Percentiles rank a stretch among this genome's conserved stretches.
Evolutionary conservation across 2,888 invertebrate genomes (phyloP).

Genomic region (Parnassius mnemosyne): DNA sequence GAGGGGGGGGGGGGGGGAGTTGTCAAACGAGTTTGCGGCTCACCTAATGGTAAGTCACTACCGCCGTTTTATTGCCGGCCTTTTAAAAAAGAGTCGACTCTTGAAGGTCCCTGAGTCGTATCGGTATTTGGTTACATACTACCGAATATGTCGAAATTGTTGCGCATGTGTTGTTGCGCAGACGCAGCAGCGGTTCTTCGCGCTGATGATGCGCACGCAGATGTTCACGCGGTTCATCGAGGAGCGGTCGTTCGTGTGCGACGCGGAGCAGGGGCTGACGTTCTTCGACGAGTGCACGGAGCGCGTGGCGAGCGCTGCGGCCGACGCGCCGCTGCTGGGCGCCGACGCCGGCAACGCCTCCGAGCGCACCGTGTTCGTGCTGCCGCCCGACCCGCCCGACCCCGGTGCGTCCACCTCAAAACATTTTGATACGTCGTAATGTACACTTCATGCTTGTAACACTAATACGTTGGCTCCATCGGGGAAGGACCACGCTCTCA

Average conservation of each 20-base stretch:
- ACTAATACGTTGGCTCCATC: too few species aligned
- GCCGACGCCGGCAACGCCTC: slow-evolving; percentile 88
- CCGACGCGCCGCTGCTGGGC: slow-evolving; percentile 86
- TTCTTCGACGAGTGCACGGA: slow-evolving; percentile 98
- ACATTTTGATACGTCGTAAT: too few species aligned
- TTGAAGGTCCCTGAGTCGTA: too few species aligned
- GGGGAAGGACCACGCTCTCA: too few species aligned
- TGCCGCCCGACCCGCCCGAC: slow-evolving; percentile 91
- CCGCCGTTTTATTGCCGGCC: too few species aligned
- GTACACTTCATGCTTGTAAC: too few species aligned
- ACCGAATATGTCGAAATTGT: too few species aligned
- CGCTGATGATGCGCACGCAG: slow-evolving; percentile 94
- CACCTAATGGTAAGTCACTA: too few species aligned
- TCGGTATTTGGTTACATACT: too few species aligned
- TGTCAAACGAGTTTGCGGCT: too few species aligned
- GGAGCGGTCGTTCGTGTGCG: slow-evolving; percentile 98
- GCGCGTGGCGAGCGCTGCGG: slow-evolving; percentile 65
- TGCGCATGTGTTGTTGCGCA: slow-evolving; percentile 36
- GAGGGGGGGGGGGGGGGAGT: too few species aligned
- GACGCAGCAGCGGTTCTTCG: slow-evolving; percentile 93
- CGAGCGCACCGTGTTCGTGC: slow-evolving; percentile 96
- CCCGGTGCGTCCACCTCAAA: slow-evolving; percentile 46
- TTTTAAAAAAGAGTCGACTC: too few species aligned
- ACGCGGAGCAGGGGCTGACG: slow-evolving; percentile 95
- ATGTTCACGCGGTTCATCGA: slow-evolving; percentile 99